These are phyloP conservation scores for Galaxea fascicularis DNA, from an alignment of 92 coral and sea anemone genomes.

Conservation along the genomic window DNA sequence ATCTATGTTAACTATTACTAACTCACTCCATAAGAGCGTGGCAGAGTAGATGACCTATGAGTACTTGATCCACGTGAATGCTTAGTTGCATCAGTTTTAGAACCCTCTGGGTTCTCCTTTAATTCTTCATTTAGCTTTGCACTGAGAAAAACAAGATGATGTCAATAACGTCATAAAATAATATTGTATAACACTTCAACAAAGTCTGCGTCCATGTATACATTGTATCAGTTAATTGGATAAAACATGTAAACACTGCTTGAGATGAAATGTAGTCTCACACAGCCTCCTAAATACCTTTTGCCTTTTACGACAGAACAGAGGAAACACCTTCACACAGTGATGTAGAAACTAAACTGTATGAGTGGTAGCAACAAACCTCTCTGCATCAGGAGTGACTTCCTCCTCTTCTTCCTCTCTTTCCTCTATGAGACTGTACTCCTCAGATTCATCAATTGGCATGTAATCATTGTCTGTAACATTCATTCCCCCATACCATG, in stretches of 20 bases:
- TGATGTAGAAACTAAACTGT: not conserved
- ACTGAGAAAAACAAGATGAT: constrained; percentile 26
- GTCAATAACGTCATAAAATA: no score
- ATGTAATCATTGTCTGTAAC: constrained; percentile 70
- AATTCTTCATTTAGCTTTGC: constrained; percentile 62
- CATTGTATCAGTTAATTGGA: not conserved
- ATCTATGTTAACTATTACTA: no score
- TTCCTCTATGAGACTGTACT: constrained; percentile 51
- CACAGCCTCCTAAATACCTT: no score
- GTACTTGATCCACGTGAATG: not conserved
- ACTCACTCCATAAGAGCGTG: constrained; percentile 75
- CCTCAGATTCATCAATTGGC: constrained; percentile 83
- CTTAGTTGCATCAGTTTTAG: constrained; percentile 41
- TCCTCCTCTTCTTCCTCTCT: constrained; percentile 40
- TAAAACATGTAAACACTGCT: no score
- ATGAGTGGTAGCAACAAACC: constrained; percentile 39
- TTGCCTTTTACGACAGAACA: no score
- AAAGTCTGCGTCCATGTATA: not conserved
- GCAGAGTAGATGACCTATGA: constrained; percentile 69
- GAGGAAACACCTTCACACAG: not conserved
- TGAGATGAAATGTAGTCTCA: no score
- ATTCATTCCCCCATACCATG: constrained; percentile 96
- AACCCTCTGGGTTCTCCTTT: constrained; percentile 45
- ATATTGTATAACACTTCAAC: not conserved
- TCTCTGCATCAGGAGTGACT: constrained; percentile 65